Base-by-base conservation (phyloP, 2,888 invertebrate species). In the Microctonus brassicae region DNA sequence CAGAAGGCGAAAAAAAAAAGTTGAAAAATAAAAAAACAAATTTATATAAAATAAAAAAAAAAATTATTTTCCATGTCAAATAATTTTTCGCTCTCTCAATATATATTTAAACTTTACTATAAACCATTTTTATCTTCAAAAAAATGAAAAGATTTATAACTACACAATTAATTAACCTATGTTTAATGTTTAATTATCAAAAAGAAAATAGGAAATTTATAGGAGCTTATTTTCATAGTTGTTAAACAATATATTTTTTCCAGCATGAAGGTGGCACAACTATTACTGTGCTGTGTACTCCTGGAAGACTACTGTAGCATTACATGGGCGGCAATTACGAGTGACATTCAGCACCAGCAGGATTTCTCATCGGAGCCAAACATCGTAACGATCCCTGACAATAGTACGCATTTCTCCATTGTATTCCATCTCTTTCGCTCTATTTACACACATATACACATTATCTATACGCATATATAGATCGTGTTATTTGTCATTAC, bases 201-300 rank as follows among this genome's bases (percentile, higher is more conserved):
- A n/a, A n/a, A n/a, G n/a, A n/a, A n/a, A n/a, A n/a, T n/a, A n/a
- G n/a, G n/a, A n/a, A n/a, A n/a, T n/a, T n/a, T n/a, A n/a, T 13
- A 6, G 39, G 10, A 6, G 62, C 42, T 62, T 62, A 39, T 42
- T 47, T n/a, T n/a, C n/a, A n/a, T n/a, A n/a, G n/a, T n/a, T n/a
- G n/a, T n/a, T n/a, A n/a, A n/a, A n/a, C n/a, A n/a, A n/a, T n/a
- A n/a, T n/a, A n/a, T n/a, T 64, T 74, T 78, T 82, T 81, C 52
- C 79, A 86, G 85, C 82, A 86, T 86, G 85, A 84, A 84, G 84
- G 84, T 85, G 85, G 84, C 84, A 84, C 82, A 84, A 83, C 80
- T 85, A 82, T 84, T 86, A 83, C 80, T 86, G 82, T 85, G 84
- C 85, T 86, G 80, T 82, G 80, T 85, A 82, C 83, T 85, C 81